phyloP scores from a whole-genome alignment of 2,113 vertebrate species.

The Nematolebias whitei region DNA sequence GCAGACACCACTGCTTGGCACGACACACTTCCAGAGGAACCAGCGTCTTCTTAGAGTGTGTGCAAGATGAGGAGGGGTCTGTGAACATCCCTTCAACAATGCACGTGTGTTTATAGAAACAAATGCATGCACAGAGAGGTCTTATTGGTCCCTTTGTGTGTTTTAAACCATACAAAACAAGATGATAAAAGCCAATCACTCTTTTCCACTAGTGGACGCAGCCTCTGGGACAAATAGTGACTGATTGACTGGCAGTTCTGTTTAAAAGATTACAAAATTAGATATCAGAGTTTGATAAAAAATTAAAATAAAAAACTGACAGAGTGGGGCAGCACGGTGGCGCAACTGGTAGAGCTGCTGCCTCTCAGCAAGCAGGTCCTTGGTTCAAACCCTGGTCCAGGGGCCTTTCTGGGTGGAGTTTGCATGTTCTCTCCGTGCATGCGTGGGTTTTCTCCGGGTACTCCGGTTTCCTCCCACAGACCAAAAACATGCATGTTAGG shows the following conservation, averaged over 20 bases:
- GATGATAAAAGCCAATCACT: constrained; percentile 66
- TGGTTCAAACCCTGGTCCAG: too few relatives aligned
- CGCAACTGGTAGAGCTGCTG: too few relatives aligned
- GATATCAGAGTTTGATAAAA: constrained; percentile 73
- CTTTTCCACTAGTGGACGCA: constrained; percentile 68
- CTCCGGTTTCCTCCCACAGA: too few relatives aligned
- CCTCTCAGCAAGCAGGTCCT: too few relatives aligned
- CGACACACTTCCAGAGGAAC: constrained; percentile 56
- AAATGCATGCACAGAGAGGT: constrained; percentile 49
- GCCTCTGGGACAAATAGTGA: constrained; percentile 62
- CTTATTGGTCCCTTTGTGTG: constrained; percentile 42
- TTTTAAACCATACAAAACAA: constrained; percentile 57
- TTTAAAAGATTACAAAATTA: constrained; percentile 61
- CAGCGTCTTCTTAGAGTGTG: constrained; percentile 59
- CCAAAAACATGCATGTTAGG: too few relatives aligned
- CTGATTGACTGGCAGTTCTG: constrained; percentile 73
- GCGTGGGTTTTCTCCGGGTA: too few relatives aligned
- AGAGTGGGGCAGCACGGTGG: too few relatives aligned
- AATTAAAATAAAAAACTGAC: constrained; percentile 47
- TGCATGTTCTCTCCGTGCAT: too few relatives aligned
- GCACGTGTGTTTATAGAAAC: constrained; percentile 16
- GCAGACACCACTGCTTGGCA: constrained; percentile 65
- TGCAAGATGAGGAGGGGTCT: constrained; percentile 50
- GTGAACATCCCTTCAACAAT: constrained; percentile 53
- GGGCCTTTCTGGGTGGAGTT: too few relatives aligned